Conservation (phyloP, 2,113 vertebrate genomes). For the Oryzias woworae region DNA sequence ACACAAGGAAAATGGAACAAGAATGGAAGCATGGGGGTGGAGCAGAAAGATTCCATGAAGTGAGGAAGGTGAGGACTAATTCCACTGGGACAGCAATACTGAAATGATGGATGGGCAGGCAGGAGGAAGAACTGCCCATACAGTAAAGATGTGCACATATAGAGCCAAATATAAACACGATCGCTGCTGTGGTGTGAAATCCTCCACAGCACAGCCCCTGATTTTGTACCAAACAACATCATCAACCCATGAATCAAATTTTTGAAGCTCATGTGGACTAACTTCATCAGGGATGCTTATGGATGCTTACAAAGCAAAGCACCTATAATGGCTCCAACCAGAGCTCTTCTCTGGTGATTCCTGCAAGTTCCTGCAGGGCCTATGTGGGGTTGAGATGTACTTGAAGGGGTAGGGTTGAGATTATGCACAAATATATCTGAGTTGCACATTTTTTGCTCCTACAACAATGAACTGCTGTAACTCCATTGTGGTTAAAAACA, state of each 20-base stretch:
- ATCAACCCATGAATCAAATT: constrained; percentile 10
- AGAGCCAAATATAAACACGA: constrained; percentile 30
- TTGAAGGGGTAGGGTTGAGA: constrained; percentile 10
- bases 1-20: background rate
- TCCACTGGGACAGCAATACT: constrained; percentile 13
- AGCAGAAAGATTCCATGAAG: constrained; percentile 7
- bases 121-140: constrained; percentile 7
- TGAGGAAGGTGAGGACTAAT: constrained; percentile 3
- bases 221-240: background rate
- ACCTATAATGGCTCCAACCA: background rate
- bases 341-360: constrained; percentile 3
- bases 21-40: constrained; percentile 2
- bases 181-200: constrained; percentile 8
- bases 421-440: background rate
- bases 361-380: constrained; percentile 3
- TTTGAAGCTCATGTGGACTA: constrained; percentile 12
- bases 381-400: constrained; percentile 11
- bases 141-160: constrained; percentile 26
- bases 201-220: constrained; percentile 7
- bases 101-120: constrained; percentile 40
- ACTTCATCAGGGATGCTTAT: background rate
- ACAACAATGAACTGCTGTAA: background rate
- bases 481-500: background rate
- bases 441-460: constrained; percentile 1
- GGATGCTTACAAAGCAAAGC: background rate